These are phyloP conservation scores for Erynnis tages DNA, from an alignment of 2,888 invertebrate genomes.

Conservation along the genomic window DNA sequence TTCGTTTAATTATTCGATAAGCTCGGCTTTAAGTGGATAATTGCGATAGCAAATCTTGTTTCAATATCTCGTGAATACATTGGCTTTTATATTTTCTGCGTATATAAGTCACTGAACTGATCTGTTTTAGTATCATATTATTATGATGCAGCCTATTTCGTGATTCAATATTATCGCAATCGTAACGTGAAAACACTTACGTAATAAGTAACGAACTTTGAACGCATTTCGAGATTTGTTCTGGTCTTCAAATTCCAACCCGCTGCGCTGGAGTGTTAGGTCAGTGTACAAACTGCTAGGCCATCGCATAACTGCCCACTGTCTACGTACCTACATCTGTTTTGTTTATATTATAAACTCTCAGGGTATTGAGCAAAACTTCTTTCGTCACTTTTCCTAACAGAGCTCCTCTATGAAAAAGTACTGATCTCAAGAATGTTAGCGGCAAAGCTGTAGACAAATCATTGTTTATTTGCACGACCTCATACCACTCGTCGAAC, in stretches of 20 bases:
- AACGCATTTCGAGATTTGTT: too few species aligned
- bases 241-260: too few species aligned
- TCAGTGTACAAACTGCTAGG: too few species aligned
- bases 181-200: too few species aligned
- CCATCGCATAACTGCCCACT: too few species aligned
- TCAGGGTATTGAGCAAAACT: too few species aligned
- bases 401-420: constrained; percentile 16
- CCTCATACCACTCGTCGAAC: constrained; percentile 46
- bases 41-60: constrained; percentile 36
- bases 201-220: too few species aligned
- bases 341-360: too few species aligned
- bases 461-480: constrained; percentile 57
- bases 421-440: constrained; percentile 36
- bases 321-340: too few species aligned
- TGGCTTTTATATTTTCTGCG: constrained; percentile 1
- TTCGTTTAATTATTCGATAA: constrained; percentile 40
- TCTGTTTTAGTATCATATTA: not conserved
- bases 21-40: constrained; percentile 35
- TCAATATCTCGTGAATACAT: constrained; percentile 28
- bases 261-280: too few species aligned
- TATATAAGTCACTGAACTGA: not conserved
- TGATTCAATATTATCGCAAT: too few species aligned
- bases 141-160: too few species aligned
- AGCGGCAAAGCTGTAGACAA: constrained; percentile 39
- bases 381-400: not conserved